Conservation (phyloP, 2,113 vertebrate species). For the Syngnathus floridae region DNA sequence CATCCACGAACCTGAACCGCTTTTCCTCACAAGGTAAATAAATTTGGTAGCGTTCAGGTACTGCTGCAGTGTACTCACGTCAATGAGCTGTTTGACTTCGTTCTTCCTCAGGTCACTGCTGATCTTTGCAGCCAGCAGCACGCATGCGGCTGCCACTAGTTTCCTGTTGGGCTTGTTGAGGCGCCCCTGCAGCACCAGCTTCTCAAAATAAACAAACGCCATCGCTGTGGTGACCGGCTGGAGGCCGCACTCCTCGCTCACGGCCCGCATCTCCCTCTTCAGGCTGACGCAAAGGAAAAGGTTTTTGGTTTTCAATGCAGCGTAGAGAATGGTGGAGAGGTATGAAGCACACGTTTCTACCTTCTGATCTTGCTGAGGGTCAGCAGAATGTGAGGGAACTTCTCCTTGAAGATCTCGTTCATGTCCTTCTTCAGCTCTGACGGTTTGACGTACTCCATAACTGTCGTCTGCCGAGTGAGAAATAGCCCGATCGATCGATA, state of each 20-base stretch:
- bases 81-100: slow-evolving; percentile 90
- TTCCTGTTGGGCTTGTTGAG: slow-evolving; percentile 99
- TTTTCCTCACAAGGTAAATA: too few species aligned
- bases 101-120: slow-evolving; percentile 92
- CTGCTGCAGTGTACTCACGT: slow-evolving; percentile 74
- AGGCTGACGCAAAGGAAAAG: slow-evolving; percentile 65
- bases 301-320: background rate
- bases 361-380: slow-evolving; percentile 97
- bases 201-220: slow-evolving; percentile 99
- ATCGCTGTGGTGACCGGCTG: slow-evolving; percentile 91
- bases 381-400: slow-evolving; percentile 92
- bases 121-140: slow-evolving; percentile 95
- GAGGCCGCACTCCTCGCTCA: slow-evolving; percentile 86
- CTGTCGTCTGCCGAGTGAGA: slow-evolving; percentile 78
- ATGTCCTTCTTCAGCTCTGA: slow-evolving; percentile 97
- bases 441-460: slow-evolving; percentile 96
- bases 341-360: slow-evolving; percentile 50
- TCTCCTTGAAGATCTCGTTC: slow-evolving; percentile 95
- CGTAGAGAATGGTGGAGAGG: too few species aligned
- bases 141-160: slow-evolving; percentile 87
- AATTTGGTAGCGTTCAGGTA: too few species aligned
- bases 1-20: too few species aligned
- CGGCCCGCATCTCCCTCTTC: slow-evolving; percentile 90
- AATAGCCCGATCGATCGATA: background rate
- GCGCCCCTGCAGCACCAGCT: slow-evolving; percentile 91